Percentiles rank a stretch among this genome's conserved stretches.
These are phyloP conservation scores for Machaerirhynchus nigripectus DNA, from an alignment of 2,113 vertebrate species.

Conservation along the genomic window DNA sequence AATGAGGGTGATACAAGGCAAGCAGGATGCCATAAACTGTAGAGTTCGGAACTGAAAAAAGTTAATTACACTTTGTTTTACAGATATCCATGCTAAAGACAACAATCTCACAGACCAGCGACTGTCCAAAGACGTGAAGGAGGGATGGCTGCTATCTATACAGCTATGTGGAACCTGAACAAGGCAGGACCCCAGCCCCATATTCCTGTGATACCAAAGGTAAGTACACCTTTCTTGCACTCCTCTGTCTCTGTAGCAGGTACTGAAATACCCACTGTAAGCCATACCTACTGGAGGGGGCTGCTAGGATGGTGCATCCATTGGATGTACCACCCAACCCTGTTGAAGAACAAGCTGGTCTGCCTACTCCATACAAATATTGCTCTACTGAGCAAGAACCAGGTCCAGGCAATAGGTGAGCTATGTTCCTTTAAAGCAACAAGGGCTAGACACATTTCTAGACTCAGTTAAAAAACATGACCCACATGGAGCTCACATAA, in stretches of 20 bases:
- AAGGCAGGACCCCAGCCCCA: neutral
- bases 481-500: neutral
- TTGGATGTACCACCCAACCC: neutral
- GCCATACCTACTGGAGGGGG: neutral
- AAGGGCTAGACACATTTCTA: neutral
- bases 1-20: neutral
- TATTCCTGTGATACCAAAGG: neutral
- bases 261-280: neutral
- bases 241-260: neutral
- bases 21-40: neutral
- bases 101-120: neutral
- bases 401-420: rapidly evolving
- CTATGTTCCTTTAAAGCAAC: neutral
- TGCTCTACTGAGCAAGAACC: neutral
- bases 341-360: neutral
- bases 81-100: neutral
- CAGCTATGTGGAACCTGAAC: neutral
- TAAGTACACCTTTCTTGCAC: neutral
- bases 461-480: neutral
- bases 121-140: neutral
- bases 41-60: neutral
- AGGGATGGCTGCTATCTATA: neutral
- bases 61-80: neutral
- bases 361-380: rapidly evolving
- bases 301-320: neutral